Percentiles rank a stretch among this genome's conserved stretches.
These are phyloP conservation scores for Neodontobutis hainanensis DNA, from an alignment of 2,113 vertebrate genomes.

Conservation along the genomic window DNA sequence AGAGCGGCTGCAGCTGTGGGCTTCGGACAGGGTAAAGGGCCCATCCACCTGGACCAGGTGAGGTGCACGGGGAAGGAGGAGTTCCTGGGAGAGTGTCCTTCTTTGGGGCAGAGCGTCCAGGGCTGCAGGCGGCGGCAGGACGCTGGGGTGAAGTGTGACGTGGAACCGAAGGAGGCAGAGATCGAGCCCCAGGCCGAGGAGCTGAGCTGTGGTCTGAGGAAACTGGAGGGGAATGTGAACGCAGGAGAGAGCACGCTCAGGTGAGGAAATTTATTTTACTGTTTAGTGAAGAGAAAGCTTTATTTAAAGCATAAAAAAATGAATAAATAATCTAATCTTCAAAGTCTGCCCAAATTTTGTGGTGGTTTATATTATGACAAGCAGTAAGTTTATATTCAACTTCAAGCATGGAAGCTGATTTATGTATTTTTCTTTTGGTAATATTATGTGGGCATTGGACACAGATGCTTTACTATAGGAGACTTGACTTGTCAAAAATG, in stretches of 20 bases:
- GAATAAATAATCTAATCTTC: too few species aligned
- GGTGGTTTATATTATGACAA: too few species aligned
- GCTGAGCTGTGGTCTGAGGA: conserved; percentile 76
- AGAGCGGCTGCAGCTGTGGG: conserved; percentile 80
- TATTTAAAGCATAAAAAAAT: too few species aligned
- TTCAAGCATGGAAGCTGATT: too few species aligned
- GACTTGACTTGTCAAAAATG: too few species aligned
- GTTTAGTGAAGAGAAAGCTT: too few species aligned
- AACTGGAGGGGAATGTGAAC: conserved; percentile 74
- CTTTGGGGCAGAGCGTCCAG: conserved; percentile 70
- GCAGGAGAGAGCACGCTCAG: conserved; percentile 77
- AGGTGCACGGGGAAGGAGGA: conserved; percentile 88
- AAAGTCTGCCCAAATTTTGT: too few species aligned
- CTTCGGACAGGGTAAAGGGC: conserved; percentile 84
- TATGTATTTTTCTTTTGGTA: too few species aligned
- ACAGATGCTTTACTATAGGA: too few species aligned
- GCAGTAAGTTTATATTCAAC: too few species aligned
- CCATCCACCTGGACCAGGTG: conserved; percentile 84
- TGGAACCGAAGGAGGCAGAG: conserved; percentile 57
- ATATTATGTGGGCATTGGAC: too few species aligned
- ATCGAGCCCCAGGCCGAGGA: conserved; percentile 35
- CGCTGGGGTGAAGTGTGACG: conserved; percentile 85
- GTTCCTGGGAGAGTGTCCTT: conserved; percentile 80
- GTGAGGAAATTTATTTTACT: conserved; percentile 30
- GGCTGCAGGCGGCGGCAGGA: conserved; percentile 84